These are phyloP conservation scores for Epizoanthus stellaris DNA, from an alignment of 92 coral and sea anemone species.

Conservation along the genomic window DNA sequence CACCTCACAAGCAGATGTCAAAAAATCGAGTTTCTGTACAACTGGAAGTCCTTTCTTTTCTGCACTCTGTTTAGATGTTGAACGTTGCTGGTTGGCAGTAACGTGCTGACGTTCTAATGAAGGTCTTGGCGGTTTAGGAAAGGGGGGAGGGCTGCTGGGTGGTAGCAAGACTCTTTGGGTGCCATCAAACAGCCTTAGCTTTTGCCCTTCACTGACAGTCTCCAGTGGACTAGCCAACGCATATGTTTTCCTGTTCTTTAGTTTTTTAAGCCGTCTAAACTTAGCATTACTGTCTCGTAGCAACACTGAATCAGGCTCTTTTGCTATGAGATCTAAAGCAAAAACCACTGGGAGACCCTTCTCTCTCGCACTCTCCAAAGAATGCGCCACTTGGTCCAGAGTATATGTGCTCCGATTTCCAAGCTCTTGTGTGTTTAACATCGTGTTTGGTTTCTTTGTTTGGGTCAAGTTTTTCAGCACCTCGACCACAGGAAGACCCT, in stretches of 20 bases:
- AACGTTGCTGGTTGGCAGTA: conserved; percentile 10
- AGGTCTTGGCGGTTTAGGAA: conserved; percentile 40
- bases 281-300: conserved; percentile 52
- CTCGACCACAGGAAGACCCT: conserved; percentile 50
- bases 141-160: conserved; percentile 33
- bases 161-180: conserved; percentile 67
- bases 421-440: neutral
- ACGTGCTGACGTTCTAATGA: conserved; percentile 18
- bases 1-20: conserved; percentile 91
- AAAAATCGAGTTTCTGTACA: conserved; percentile 75
- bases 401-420: conserved; percentile 89
- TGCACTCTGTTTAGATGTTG: conserved; percentile 1
- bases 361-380: conserved; percentile 79
- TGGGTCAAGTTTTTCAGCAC: conserved; percentile 44
- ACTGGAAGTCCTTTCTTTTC: conserved; percentile 61
- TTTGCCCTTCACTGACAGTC: conserved; percentile 79
- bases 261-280: conserved; percentile 76
- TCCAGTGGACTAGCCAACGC: conserved; percentile 90
- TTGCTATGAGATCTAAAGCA: conserved; percentile 72
- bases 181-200: conserved; percentile 80
- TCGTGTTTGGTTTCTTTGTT: conserved; percentile 1
- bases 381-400: conserved; percentile 85
- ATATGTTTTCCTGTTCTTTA: conserved; percentile 84
- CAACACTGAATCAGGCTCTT: conserved; percentile 40
- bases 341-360: conserved; percentile 83